A percentile compares a stretch with the other conserved stretches of the same genome.
Conservation (phyloP, 1,140 invertebrate genomes). For the Temnothorax longispinosus region DNA sequence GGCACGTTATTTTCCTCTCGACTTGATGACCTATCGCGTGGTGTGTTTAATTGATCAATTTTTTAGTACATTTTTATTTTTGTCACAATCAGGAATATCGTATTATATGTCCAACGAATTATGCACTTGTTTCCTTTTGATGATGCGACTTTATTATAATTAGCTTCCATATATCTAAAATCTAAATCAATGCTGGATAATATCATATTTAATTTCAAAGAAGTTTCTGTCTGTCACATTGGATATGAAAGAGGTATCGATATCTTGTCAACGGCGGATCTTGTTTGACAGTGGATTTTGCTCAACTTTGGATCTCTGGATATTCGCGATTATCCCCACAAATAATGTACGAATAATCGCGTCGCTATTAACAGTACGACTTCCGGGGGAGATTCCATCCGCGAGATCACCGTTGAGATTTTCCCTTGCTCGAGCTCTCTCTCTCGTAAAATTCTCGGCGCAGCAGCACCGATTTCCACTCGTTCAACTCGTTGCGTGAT, state of each 20-base stretch:
- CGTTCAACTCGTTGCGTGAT: conserved; percentile 27
- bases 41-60: neutral
- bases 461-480: neutral
- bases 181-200: too few relatives aligned
- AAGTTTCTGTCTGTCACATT: too few relatives aligned
- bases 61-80: neutral
- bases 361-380: neutral
- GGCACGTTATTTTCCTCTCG: neutral
- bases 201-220: too few relatives aligned
- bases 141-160: neutral
- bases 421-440: neutral
- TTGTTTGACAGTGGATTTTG: too few relatives aligned
- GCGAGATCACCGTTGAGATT: neutral
- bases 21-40: neutral
- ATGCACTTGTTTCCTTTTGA: conserved; percentile 68
- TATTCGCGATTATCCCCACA: neutral
- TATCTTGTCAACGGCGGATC: too few relatives aligned
- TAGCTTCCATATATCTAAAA: too few relatives aligned
- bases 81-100: conserved; percentile 23
- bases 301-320: too few relatives aligned
- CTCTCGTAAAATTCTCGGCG: neutral
- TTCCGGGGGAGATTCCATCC: neutral
- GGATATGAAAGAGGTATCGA: too few relatives aligned
- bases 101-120: neutral
- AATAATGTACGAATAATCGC: neutral